Evolutionary conservation across 2,888 invertebrate species (phyloP).

Genomic region (Phalera bucephala): DNA sequence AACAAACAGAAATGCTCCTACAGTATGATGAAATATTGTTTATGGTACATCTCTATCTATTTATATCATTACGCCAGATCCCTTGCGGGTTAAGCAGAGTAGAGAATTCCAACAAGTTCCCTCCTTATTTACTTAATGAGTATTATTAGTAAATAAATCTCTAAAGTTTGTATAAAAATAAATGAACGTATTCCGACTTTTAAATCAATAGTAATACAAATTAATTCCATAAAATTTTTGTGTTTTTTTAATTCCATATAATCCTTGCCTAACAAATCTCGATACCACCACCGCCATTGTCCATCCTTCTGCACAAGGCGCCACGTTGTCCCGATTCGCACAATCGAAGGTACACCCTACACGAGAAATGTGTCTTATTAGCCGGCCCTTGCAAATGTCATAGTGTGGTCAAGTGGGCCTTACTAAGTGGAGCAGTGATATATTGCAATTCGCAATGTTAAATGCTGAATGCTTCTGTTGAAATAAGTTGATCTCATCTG

Average conservation of each 20-base stretch:
- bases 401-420: constrained; percentile 31
- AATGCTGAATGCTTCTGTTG: constrained; percentile 18
- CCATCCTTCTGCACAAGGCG: constrained; percentile 58
- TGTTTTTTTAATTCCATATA: constrained; percentile 46
- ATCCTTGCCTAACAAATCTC: constrained; percentile 29
- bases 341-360: constrained; percentile 54
- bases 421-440: constrained; percentile 34
- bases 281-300: constrained; percentile 57
- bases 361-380: constrained; percentile 69
- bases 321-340: constrained; percentile 51
- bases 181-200: no score
- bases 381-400: constrained; percentile 58
- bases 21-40: no score
- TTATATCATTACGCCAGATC: no score
- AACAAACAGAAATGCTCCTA: no score
- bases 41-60: no score
- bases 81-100: no score
- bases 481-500: constrained; percentile 3
- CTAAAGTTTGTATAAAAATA: no score
- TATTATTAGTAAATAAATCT: no score
- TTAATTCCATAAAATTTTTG: no score
- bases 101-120: no score
- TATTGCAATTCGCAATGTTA: constrained; percentile 28
- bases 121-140: no score
- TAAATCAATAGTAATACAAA: no score